Percentiles rank a stretch among this genome's conserved stretches.
Evolutionary conservation across 2,888 invertebrate species (phyloP).

Genomic region (Eupithecia inturbata): DNA sequence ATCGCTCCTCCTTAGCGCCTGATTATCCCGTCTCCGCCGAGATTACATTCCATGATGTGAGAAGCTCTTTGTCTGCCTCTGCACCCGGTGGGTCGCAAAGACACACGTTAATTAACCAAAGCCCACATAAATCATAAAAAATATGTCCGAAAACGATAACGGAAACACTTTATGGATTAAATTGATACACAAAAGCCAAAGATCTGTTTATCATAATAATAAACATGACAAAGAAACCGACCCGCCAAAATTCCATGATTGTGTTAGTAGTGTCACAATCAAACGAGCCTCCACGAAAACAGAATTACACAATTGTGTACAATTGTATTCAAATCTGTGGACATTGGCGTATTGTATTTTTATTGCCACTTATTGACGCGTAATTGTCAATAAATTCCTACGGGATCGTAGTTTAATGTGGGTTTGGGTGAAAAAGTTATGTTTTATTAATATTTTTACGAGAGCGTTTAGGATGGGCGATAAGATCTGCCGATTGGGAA

Average conservation of each 20-base stretch:
- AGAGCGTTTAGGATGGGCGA: conserved; percentile 80
- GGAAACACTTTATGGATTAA: conserved; percentile 68
- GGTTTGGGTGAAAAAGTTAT: conserved; percentile 84
- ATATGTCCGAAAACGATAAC: conserved; percentile 57
- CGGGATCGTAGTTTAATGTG: conserved; percentile 83
- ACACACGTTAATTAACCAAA: conserved; percentile 49
- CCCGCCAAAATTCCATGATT: conserved; percentile 78
- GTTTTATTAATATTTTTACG: conserved; percentile 85
- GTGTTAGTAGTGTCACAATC: conserved; percentile 77
- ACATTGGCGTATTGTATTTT: conserved; percentile 81
- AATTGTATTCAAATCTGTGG: conserved; percentile 84
- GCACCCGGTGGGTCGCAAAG: conserved; percentile 18
- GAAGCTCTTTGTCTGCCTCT: conserved; percentile 12
- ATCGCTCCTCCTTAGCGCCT: conserved; percentile 43
- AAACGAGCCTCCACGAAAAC: conserved; percentile 81
- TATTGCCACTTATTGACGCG: conserved; percentile 83
- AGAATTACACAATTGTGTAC: conserved; percentile 82
- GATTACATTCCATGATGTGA: conserved; percentile 25
- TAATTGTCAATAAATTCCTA: conserved; percentile 84
- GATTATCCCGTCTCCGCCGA: conserved; percentile 36
- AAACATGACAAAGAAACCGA: conserved; percentile 72
- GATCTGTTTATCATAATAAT: conserved; percentile 79
- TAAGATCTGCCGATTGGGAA: conserved; percentile 82
- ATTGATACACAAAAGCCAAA: conserved; percentile 71
- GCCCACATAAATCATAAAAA: conserved; percentile 41